Evolutionary conservation across 2,888 invertebrate species (phyloP).

Genomic region (Cotesia congregata): DNA sequence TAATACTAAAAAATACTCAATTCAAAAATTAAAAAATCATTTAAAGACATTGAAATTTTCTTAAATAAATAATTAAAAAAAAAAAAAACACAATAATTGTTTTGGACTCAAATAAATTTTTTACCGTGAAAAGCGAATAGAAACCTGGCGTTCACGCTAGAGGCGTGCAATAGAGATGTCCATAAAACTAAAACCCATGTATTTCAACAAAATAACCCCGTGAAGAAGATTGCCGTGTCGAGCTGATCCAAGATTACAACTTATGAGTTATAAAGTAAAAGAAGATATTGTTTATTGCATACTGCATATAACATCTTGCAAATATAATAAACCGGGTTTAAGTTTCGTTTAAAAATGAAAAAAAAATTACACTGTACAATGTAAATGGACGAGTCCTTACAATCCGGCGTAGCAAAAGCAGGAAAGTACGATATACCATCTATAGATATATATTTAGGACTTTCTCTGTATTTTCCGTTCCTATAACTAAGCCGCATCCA

Average conservation of each 20-base stretch:
- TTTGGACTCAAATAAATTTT: not conserved
- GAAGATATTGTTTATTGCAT: not conserved
- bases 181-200: not conserved
- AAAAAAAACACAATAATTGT: too few relatives aligned
- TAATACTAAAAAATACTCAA: too few relatives aligned
- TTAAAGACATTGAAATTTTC: too few relatives aligned
- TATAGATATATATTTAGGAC: not conserved
- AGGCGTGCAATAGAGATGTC: not conserved
- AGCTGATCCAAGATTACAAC: not conserved
- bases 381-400: not conserved
- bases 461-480: slow-evolving; percentile 16
- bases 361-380: slow-evolving; percentile 23
- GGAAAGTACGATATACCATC: too few relatives aligned
- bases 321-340: slow-evolving; percentile 2
- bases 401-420: not conserved
- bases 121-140: not conserved
- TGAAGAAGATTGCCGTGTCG: not conserved
- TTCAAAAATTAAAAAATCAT: too few relatives aligned
- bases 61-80: too few relatives aligned
- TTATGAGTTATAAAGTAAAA: not conserved
- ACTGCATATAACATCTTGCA: not conserved
- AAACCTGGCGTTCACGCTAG: too few relatives aligned
- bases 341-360: slow-evolving; percentile 9
- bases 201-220: not conserved
- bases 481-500: not conserved